Conservation (phyloP, 2,888 invertebrate genomes). For the Drosophila maculinotata region DNA sequence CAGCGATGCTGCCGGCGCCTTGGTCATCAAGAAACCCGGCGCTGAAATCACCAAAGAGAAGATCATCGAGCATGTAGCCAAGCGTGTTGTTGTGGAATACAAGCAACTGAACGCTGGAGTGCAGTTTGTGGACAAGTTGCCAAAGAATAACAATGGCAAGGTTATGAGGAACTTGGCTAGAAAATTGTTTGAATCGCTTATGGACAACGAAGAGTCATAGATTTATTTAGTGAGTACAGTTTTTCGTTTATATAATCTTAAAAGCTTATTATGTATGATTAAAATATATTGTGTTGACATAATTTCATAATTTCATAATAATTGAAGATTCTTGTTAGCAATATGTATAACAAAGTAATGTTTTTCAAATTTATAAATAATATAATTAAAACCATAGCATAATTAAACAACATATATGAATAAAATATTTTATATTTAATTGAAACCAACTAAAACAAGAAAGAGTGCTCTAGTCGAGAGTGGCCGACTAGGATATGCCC, state of each 20-base stretch:
- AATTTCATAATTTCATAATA: background rate
- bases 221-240: background rate
- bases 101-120: slow-evolving; percentile 79
- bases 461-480: too few species aligned
- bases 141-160: slow-evolving; percentile 75
- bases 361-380: too few species aligned
- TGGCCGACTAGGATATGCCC: too few species aligned
- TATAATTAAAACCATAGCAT: too few species aligned
- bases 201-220: slow-evolving; percentile 11
- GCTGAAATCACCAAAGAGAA: slow-evolving; percentile 51
- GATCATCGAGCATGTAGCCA: slow-evolving; percentile 60
- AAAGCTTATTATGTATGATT: slow-evolving; percentile 7
- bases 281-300: background rate
- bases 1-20: slow-evolving; percentile 77
- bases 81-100: slow-evolving; percentile 57
- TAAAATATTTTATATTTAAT: too few species aligned
- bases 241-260: slow-evolving; percentile 5
- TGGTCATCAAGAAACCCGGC: slow-evolving; percentile 59
- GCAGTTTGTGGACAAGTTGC: slow-evolving; percentile 69
- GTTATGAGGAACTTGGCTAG: slow-evolving; percentile 56
- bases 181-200: slow-evolving; percentile 46
- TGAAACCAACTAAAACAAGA: too few species aligned
- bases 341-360: too few species aligned
- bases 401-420: too few species aligned
- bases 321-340: background rate